Conservation (phyloP, 1,140 invertebrate species). For the Atta cephalotes region DNA sequence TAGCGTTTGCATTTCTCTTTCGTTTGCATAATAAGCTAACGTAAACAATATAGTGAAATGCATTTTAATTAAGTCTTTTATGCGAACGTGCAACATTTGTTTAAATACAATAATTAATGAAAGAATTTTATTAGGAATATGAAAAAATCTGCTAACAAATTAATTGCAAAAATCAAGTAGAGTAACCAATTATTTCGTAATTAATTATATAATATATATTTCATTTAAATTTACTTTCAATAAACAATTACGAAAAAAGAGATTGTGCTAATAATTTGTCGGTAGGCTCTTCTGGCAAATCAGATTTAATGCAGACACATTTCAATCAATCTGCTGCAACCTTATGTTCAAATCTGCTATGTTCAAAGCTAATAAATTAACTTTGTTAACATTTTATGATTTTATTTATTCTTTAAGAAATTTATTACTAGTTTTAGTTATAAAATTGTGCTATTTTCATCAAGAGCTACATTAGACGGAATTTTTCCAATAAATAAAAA, state of each 20-base stretch:
- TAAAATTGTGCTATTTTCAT: conserved; percentile 3
- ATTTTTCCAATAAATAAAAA: not conserved
- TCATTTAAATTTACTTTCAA: not conserved
- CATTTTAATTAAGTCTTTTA: not conserved
- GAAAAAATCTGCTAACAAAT: not conserved
- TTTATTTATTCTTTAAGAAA: no score
- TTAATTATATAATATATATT: not conserved
- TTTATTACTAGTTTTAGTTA: no score
- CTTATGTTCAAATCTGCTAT: not conserved
- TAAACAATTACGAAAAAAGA: not conserved
- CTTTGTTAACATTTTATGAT: no score
- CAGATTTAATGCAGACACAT: not conserved
- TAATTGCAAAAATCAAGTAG: not conserved
- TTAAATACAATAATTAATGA: not conserved
- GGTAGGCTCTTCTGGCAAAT: not conserved
- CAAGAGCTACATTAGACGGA: not conserved
- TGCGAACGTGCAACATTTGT: not conserved
- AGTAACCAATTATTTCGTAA: not conserved
- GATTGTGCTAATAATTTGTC: not conserved
- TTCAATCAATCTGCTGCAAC: not conserved
- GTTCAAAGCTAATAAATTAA: no score
- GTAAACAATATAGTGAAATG: not conserved
- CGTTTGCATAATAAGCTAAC: not conserved
- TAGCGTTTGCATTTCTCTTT: not conserved
- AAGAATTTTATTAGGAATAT: not conserved